Evolutionary conservation across 2,113 vertebrate species (phyloP).

Genomic region (Bubo bubo): DNA sequence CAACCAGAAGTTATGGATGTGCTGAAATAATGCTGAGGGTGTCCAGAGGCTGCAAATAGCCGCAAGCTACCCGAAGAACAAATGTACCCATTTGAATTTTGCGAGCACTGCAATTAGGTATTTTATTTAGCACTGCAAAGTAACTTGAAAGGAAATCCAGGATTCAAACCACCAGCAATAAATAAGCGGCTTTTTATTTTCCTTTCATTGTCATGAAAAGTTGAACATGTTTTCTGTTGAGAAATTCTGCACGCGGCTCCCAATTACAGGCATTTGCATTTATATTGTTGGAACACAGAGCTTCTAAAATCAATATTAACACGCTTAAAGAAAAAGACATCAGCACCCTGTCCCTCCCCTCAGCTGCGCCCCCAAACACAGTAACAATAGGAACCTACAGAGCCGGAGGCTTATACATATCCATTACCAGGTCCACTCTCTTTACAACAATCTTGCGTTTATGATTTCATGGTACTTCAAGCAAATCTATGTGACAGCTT

Average conservation of each 20-base stretch:
- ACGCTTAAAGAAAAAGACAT: constrained; percentile 54
- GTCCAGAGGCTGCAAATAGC: constrained; percentile 38
- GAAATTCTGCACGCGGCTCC: constrained; percentile 54
- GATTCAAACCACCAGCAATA: constrained; percentile 49
- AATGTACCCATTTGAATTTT: constrained; percentile 42
- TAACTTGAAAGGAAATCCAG: constrained; percentile 60
- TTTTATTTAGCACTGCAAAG: constrained; percentile 60
- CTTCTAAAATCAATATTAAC: constrained; percentile 70
- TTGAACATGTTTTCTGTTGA: constrained; percentile 58
- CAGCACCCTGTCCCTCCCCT: constrained; percentile 14
- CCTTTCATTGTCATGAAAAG: constrained; percentile 53
- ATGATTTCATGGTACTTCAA: neutral
- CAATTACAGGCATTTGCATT: constrained; percentile 69
- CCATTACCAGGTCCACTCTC: constrained; percentile 9
- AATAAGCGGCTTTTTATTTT: constrained; percentile 56
- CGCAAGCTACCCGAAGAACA: constrained; percentile 1
- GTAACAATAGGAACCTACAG: constrained; percentile 30
- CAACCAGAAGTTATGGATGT: constrained; percentile 14
- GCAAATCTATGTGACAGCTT: neutral
- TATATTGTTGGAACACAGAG: constrained; percentile 65
- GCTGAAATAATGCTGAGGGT: constrained; percentile 21
- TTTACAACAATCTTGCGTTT: neutral
- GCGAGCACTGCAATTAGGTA: constrained; percentile 38
- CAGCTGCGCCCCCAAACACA: constrained; percentile 22
- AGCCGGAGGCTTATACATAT: constrained; percentile 17